phyloP scores from a whole-genome alignment of 2,888 invertebrate genomes.

The Polyommatus iphigenia region DNA sequence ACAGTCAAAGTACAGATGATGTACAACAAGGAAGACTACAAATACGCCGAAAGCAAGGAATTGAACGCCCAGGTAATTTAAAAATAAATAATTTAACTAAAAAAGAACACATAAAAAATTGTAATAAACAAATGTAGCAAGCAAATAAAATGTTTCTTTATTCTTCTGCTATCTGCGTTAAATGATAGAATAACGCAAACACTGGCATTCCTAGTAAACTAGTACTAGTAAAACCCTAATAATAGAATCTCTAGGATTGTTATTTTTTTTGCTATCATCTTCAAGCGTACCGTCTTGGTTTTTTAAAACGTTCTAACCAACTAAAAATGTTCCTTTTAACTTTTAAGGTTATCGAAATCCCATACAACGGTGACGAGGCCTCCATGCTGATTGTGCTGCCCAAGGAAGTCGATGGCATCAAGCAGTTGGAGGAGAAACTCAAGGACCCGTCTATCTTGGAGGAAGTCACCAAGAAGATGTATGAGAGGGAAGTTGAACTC shows the following conservation, averaged over 20 bases:
- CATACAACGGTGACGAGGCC: constrained; percentile 84
- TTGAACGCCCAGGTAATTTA: constrained; percentile 60
- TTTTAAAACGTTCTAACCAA: too few species aligned
- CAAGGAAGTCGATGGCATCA: constrained; percentile 83
- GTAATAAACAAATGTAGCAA: too few species aligned
- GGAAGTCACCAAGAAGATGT: constrained; percentile 66
- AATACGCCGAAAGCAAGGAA: constrained; percentile 56
- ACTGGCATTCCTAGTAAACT: too few species aligned
- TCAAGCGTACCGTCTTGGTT: not conserved
- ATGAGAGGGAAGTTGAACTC: constrained; percentile 78
- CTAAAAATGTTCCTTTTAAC: too few species aligned
- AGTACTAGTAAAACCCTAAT: too few species aligned
- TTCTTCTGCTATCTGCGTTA: too few species aligned
- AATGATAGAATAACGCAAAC: too few species aligned
- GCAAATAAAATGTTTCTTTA: too few species aligned
- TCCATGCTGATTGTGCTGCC: constrained; percentile 88
- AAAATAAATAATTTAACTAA: not conserved
- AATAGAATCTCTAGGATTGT: too few species aligned
- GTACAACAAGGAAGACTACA: constrained; percentile 74
- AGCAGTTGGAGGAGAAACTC: constrained; percentile 81
- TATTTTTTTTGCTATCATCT: not conserved
- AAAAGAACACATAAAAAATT: not conserved
- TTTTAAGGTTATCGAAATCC: constrained; percentile 83
- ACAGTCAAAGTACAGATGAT: constrained; percentile 84
- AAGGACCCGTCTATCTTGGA: constrained; percentile 60